Evolutionary conservation across 2,888 invertebrate genomes (phyloP).

Genomic region (Serrognathus titanus): DNA sequence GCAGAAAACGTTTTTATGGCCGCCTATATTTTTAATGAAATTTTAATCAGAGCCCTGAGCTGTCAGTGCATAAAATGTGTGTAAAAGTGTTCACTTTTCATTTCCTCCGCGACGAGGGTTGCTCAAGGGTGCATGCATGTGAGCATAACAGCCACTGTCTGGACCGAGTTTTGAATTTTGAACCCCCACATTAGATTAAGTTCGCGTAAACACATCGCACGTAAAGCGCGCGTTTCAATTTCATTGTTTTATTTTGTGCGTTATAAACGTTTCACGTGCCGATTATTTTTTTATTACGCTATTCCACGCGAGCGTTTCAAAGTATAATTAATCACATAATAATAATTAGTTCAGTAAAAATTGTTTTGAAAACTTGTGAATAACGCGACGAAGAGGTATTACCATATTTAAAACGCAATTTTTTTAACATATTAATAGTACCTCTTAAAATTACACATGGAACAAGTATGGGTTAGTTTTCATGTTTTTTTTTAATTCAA

Average conservation of each 20-base stretch:
- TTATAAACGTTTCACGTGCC: background rate
- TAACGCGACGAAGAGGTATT: too few relatives aligned
- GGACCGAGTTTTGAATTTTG: conserved; percentile 25
- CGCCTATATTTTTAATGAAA: conserved; percentile 43
- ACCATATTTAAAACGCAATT: too few relatives aligned
- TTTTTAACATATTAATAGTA: too few relatives aligned
- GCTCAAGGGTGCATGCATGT: conserved; percentile 38
- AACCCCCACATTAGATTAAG: conserved; percentile 40
- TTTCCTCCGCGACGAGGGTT: conserved; percentile 39
- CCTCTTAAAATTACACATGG: too few relatives aligned
- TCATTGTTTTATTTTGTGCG: background rate
- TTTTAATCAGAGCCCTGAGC: conserved; percentile 41
- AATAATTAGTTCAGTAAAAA: too few relatives aligned
- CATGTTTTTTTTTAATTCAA: too few relatives aligned
- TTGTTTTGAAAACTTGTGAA: too few relatives aligned
- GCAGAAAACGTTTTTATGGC: conserved; percentile 30
- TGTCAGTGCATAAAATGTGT: conserved; percentile 40
- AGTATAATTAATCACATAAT: too few relatives aligned
- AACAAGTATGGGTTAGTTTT: too few relatives aligned
- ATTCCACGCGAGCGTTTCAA: too few relatives aligned
- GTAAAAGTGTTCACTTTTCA: conserved; percentile 38
- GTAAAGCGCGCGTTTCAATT: conserved; percentile 5
- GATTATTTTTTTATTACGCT: background rate
- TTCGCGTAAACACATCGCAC: conserved; percentile 4
- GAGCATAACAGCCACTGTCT: conserved; percentile 31